phyloP scores from a whole-genome alignment of 2,113 vertebrate genomes.

The Erythrocercus mccallii region DNA sequence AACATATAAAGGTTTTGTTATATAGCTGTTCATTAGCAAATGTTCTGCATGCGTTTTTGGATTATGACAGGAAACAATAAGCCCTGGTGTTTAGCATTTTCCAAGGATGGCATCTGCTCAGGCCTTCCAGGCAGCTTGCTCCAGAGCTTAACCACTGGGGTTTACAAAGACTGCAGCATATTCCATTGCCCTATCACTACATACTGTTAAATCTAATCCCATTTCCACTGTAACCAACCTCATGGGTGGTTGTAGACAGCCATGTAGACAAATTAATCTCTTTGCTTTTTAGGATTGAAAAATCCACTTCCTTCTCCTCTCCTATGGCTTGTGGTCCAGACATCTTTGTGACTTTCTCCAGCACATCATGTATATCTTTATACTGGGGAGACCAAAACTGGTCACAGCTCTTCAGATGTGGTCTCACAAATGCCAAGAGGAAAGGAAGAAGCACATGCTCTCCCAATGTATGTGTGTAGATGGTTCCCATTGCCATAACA shows the following conservation, averaged over 20 bases:
- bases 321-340: neutral
- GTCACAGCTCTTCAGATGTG: neutral
- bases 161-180: neutral
- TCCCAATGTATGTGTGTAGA: neutral
- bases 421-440: neutral
- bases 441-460: neutral
- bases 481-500: neutral
- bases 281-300: neutral
- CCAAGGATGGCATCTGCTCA: neutral
- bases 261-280: neutral
- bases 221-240: neutral
- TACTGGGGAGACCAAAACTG: neutral
- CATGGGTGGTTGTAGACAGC: neutral
- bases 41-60: neutral
- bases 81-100: neutral
- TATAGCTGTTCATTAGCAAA: neutral
- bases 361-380: neutral
- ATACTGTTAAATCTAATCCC: neutral
- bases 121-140: neutral
- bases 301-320: neutral
- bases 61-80: neutral
- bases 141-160: neutral
- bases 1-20: neutral
- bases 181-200: neutral
- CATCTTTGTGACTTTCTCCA: neutral